A percentile compares a stretch with the other conserved stretches of the same genome.
These are phyloP conservation scores for Trichechus manatus DNA, from an alignment of 2,113 vertebrate species.

Conservation along the genomic window DNA sequence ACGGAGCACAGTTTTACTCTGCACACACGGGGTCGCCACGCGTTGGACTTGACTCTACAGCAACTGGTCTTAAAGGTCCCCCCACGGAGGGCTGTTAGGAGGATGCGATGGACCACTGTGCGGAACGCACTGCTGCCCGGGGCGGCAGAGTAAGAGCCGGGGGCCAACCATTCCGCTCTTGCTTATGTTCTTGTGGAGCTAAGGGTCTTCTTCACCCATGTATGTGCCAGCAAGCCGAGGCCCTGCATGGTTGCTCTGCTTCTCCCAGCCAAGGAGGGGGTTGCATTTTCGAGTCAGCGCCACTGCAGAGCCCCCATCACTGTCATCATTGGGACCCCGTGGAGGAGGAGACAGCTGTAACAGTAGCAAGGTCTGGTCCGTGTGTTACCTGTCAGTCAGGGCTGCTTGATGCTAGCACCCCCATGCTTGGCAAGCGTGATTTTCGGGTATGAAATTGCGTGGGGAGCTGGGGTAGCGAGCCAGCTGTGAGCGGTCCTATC, in stretches of 20 bases:
- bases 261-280: accelerated
- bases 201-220: not conserved
- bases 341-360: accelerated
- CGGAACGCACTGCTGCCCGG: accelerated
- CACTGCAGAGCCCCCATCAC: no score
- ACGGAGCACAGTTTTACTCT: no score
- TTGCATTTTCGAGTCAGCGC: not conserved
- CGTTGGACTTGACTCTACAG: not conserved
- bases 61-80: not conserved
- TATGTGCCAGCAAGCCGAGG: accelerated
- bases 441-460: not conserved
- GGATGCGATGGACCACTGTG: not conserved
- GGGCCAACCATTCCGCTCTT: accelerated
- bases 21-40: no score
- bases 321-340: accelerated
- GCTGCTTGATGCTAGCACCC: accelerated
- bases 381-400: accelerated
- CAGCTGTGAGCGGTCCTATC: accelerated
- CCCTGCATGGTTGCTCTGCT: not conserved
- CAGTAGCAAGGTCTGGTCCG: not conserved
- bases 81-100: no score
- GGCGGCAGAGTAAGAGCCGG: not conserved
- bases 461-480: accelerated
- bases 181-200: no score
- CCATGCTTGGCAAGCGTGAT: not conserved